These are phyloP conservation scores for Phoebastria nigripes DNA, from an alignment of 2,797 vertebrate genomes.

Conservation along the genomic window DNA sequence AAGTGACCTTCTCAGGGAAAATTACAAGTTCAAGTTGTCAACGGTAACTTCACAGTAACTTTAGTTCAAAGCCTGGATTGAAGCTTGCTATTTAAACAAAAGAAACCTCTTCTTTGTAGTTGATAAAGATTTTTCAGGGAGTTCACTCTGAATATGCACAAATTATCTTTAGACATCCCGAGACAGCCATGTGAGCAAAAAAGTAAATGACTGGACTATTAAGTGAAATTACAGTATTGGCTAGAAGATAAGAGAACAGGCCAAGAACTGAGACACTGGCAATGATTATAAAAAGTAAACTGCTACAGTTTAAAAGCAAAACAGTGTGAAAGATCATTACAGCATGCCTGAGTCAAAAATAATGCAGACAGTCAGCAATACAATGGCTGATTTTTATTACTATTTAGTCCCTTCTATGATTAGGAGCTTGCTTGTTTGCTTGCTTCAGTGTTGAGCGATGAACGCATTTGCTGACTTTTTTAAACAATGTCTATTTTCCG, in stretches of 20 bases:
- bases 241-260: neutral
- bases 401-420: neutral
- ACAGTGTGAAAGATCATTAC: neutral
- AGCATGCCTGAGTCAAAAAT: neutral
- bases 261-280: neutral
- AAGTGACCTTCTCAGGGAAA: neutral
- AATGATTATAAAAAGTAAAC: neutral
- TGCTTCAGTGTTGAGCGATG: neutral
- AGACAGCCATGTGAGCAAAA: neutral
- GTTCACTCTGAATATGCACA: neutral
- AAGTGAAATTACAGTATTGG: neutral
- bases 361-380: neutral
- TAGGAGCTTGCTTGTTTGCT: neutral
- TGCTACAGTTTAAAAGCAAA: neutral
- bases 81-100: neutral
- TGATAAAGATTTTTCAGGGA: neutral
- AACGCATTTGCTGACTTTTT: rapidly evolving
- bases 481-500: neutral
- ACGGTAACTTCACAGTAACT: neutral
- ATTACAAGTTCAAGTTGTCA: neutral
- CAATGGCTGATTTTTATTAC: neutral
- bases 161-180: neutral
- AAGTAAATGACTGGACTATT: neutral
- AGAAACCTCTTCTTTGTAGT: neutral
- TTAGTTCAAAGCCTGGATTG: neutral